Evolutionary conservation across 2,888 invertebrate species (phyloP), one percentile per base, ranked within the genome.

Genomic region (Drosophila merina): DNA sequence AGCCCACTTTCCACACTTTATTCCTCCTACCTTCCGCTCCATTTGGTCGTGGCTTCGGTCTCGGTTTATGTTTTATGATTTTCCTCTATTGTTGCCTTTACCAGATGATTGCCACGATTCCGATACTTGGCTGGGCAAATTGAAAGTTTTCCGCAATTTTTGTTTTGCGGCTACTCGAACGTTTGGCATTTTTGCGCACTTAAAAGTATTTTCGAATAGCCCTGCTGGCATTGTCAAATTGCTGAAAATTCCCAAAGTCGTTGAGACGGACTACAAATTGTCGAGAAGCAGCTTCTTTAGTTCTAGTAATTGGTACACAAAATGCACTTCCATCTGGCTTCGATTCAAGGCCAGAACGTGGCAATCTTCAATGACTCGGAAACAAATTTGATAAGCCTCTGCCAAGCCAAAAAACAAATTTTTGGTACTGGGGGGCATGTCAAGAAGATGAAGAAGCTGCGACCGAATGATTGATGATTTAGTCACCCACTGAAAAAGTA

Each of bases 61-160:
- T 68, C 64, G 75, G 71, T 66, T 79, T 78, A 51, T 79, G 71
- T 75, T 83, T 81, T 74, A 66, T 74, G 68, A 69, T 66, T 49
- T n/a, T 58, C 49, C 36, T 31, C 77, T 71, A 75, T 68, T 68
- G 51, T 57, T 64, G 48, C 57, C 57, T 6, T 36, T 36, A 62
- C 25, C 66, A 49, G 57, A 49, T 62, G 66, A 73, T 83, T 80
- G 70, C 74, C 74, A 75, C 66, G 72, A 63, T 69, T 79, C 70
- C 76, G 75, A 82, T 75, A 76, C 76, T 76, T 76, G 72, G 64
- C 72, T 57, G 60, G 57, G 71, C 69, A 76, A 86, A 79, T 77
- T 77, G 79, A 85, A 85, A 84, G 74, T 80, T 83, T 67, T 80
- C 63, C 58, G 57, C 68, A 72, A 66, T 77, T 79, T 78, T 64